Conservation (phyloP, 2,797 vertebrate species). For the Mormyrus hasselquistii region DNA sequence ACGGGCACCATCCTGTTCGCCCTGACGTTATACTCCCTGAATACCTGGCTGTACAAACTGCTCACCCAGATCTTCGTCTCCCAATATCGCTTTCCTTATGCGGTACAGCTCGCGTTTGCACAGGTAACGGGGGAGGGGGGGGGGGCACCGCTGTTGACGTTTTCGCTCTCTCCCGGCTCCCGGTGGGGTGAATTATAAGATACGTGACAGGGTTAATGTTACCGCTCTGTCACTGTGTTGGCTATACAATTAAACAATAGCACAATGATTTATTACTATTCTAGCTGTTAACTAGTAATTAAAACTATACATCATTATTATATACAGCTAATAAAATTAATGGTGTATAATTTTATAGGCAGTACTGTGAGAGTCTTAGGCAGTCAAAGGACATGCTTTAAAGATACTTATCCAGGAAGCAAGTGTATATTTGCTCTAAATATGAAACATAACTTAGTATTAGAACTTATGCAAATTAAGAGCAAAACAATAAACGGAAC, state of each 20-base stretch:
- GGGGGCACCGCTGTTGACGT: neutral
- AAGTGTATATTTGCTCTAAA: neutral
- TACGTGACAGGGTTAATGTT: neutral
- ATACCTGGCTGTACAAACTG: conserved; percentile 56
- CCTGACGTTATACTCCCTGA: conserved; percentile 48
- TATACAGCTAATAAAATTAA: neutral
- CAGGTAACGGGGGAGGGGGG: conserved; percentile 49
- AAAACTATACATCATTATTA: neutral
- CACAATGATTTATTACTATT: neutral
- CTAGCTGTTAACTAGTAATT: neutral
- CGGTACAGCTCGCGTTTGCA: conserved; percentile 55
- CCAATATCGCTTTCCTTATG: conserved; percentile 65
- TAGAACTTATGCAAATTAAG: too few relatives aligned
- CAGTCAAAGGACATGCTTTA: neutral
- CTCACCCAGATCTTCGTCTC: conserved; percentile 59
- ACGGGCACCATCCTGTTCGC: conserved; percentile 31
- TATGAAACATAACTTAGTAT: neutral
- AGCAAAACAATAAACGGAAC: neutral
- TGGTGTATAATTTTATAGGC: neutral
- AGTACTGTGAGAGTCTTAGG: neutral
- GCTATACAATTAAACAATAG: neutral
- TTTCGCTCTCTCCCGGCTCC: neutral
- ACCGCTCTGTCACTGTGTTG: neutral
- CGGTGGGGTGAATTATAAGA: neutral
- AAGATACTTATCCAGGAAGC: neutral